Conservation (phyloP, 2,113 vertebrate genomes). For the Festucalex cinctus region DNA sequence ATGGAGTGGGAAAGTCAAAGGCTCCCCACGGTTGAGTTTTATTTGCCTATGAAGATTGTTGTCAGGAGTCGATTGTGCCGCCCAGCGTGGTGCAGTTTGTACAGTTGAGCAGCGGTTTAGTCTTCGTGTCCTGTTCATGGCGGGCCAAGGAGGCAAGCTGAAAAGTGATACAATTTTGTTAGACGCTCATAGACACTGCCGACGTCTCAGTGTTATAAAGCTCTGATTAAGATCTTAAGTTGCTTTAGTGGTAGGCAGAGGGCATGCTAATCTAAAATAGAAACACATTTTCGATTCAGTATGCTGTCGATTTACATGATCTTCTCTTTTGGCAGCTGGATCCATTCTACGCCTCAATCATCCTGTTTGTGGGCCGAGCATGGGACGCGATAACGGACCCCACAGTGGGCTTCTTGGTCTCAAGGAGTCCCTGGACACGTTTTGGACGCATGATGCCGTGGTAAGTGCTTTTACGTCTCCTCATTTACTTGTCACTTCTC, state of each 20-base stretch:
- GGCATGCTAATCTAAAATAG: background rate
- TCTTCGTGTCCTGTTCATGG: slow-evolving; percentile 12
- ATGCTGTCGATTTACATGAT: background rate
- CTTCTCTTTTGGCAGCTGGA: slow-evolving; percentile 72
- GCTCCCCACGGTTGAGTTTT: slow-evolving; percentile 41
- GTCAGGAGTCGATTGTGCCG: slow-evolving; percentile 31
- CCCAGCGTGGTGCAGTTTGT: slow-evolving; percentile 39
- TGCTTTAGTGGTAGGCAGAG: background rate
- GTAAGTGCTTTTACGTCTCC: slow-evolving; percentile 59
- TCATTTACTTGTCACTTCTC: background rate
- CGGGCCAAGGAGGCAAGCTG: background rate
- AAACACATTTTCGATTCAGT: background rate
- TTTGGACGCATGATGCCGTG: slow-evolving; percentile 92
- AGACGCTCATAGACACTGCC: background rate
- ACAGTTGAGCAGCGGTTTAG: slow-evolving; percentile 31
- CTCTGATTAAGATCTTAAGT: background rate
- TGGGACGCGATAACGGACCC: slow-evolving; percentile 96
- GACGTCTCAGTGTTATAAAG: background rate
- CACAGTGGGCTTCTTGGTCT: slow-evolving; percentile 91
- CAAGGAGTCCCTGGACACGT: slow-evolving; percentile 85
- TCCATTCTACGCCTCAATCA: slow-evolving; percentile 90
- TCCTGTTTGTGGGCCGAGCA: slow-evolving; percentile 88
- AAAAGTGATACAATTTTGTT: no score
- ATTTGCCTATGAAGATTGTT: slow-evolving; percentile 20
- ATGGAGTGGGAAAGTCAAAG: slow-evolving; percentile 31